phyloP scores from a whole-genome alignment of 92 coral and sea anemone genomes.

The Porites evermanni region DNA sequence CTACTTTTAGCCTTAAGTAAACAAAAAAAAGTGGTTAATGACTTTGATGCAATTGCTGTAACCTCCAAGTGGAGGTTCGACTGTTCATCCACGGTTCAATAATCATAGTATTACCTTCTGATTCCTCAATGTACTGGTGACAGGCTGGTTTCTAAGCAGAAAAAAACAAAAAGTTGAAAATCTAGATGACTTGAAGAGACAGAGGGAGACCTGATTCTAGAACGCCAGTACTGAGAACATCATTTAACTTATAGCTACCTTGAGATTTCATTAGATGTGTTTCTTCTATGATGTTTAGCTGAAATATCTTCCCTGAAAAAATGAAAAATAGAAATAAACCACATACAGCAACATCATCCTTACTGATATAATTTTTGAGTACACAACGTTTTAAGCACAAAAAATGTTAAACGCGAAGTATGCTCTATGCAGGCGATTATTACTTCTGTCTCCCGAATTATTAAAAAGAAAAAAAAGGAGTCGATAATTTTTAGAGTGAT shows the following conservation, averaged over 20 bases:
- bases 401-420: too few relatives aligned
- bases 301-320: conserved; percentile 29
- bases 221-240: background rate
- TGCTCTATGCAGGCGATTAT: too few relatives aligned
- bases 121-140: conserved; percentile 9
- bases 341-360: too few relatives aligned
- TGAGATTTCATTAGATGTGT: conserved; percentile 15
- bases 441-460: too few relatives aligned
- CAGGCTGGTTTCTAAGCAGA: conserved; percentile 9
- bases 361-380: too few relatives aligned
- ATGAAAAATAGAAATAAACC: background rate
- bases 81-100: background rate
- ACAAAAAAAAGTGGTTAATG: background rate
- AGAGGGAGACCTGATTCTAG: too few relatives aligned
- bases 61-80: background rate
- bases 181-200: too few relatives aligned
- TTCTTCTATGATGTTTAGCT: background rate
- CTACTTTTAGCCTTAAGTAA: conserved; percentile 48
- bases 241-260: background rate
- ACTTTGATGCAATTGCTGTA: background rate
- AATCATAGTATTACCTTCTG: conserved; percentile 26
- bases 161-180: background rate
- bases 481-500: background rate
- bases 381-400: background rate
- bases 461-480: too few relatives aligned